Base-by-base conservation (phyloP, 2,888 invertebrate species). In the Volucella inanis region DNA sequence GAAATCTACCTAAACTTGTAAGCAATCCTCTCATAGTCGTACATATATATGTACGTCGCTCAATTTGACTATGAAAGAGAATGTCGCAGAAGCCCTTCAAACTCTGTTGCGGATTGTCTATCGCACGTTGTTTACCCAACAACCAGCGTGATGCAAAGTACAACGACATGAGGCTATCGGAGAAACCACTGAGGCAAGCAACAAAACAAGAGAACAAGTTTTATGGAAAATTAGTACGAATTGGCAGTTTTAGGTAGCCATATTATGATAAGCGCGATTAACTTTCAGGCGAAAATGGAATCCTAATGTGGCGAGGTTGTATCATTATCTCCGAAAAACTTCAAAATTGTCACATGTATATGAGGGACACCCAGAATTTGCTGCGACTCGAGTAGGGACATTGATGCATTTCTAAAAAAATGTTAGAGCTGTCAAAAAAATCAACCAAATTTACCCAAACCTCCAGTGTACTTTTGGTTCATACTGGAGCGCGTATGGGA, bases 21-120 rank as follows among this genome's bases (percentile, higher is more conserved):
- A 57, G 15, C 15, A 55, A 55, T 38, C 39, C 0, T 11, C 39
- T 57, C n/a, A 52, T n/a, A n/a, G n/a, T n/a, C n/a, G n/a, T n/a
- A n/a, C n/a, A n/a, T n/a, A n/a, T n/a, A n/a, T n/a, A n/a, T 52
- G 11, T 52, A 22, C 14, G 15, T 57, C 8, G 57, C 14, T 1
- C 57, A 57, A 39, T 57, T 39, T 15, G 8, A 57, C 18, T 14
- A 39, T 39, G 57, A 57, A 11, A 39, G 39, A 4, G 15, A 57
- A 12, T 57, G 39, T n/a, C 8, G 14, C 11, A 57, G 6, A 10
- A 14, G 57, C 4, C 8, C 12, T 0, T 12, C 54, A 11, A 55
- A 55, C 22, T 10, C 54, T 11, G 22, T 55, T 22, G 54, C 57
- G 14, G 57, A 57, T 57, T 57, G 57, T 31, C 39, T 57, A 22